These are phyloP conservation scores for Nemotelus nigrinus DNA, from an alignment of 2,888 invertebrate genomes.

Conservation along the genomic window DNA sequence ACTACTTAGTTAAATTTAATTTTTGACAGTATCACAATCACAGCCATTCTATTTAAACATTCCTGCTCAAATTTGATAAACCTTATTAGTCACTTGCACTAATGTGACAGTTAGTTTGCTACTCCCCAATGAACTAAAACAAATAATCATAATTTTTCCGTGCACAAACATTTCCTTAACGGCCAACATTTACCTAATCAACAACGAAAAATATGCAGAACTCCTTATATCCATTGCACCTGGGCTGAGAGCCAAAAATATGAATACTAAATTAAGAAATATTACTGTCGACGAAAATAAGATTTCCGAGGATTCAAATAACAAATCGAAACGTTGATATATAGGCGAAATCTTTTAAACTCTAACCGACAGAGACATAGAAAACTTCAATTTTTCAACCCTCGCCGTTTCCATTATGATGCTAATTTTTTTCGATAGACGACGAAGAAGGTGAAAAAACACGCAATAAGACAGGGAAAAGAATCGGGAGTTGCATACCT, in stretches of 20 bases:
- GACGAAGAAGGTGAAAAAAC: not conserved
- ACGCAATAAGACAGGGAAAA: not conserved
- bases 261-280: not conserved
- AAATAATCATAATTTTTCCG: no score
- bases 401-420: conserved; percentile 39
- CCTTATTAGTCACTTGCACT: no score
- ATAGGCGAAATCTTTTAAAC: conserved; percentile 17
- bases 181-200: no score
- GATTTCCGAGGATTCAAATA: not conserved
- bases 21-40: no score
- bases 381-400: conserved; percentile 15
- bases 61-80: no score
- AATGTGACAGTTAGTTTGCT: no score
- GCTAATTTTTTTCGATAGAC: conserved; percentile 24
- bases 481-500: not conserved
- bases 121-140: no score
- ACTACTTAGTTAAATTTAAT: no score
- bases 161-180: no score
- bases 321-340: not conserved
- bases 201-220: no score
- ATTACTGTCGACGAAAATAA: not conserved
- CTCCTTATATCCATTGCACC: no score
- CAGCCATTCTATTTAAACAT: no score
- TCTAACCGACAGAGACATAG: not conserved
- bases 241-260: not conserved